A percentile compares a stretch with the other conserved stretches of the same genome.
Conservation (phyloP, 2,797 vertebrate genomes). For the Lerista edwardsae region DNA sequence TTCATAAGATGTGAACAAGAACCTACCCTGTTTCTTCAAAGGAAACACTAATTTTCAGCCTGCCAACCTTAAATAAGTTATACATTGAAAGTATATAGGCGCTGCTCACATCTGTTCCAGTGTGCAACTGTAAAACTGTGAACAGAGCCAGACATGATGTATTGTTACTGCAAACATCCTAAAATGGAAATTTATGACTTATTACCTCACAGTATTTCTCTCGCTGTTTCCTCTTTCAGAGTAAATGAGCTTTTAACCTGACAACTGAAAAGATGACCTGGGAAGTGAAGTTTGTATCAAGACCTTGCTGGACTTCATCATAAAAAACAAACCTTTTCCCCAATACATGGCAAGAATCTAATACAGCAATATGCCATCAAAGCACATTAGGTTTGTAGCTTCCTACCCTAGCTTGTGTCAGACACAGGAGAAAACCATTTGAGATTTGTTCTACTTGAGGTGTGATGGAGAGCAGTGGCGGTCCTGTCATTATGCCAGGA, state of each 20-base stretch:
- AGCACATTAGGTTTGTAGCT: conserved; percentile 21
- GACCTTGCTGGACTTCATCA: conserved; percentile 48
- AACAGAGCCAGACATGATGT: conserved; percentile 45
- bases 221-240: conserved; percentile 53
- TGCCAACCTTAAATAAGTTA: conserved; percentile 12
- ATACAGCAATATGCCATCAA: conserved; percentile 54
- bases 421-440: neutral
- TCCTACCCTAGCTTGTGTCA: neutral
- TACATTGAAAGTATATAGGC: conserved; percentile 9
- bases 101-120: conserved; percentile 43
- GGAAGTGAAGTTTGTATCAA: conserved; percentile 37
- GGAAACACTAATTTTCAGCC: neutral
- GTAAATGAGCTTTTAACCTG: conserved; percentile 57
- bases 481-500: too few relatives aligned
- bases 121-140: conserved; percentile 37
- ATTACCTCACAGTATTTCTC: conserved; percentile 54
- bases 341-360: conserved; percentile 48
- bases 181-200: conserved; percentile 47
- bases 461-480: too few relatives aligned
- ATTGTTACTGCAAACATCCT: conserved; percentile 51
- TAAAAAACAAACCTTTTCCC: conserved; percentile 41
- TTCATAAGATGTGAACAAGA: neutral
- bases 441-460: neutral
- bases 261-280: conserved; percentile 55
- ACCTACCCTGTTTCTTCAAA: conserved; percentile 5